Conservation (phyloP, 1,140 invertebrate species). For the Metopolophium dirhodum region DNA sequence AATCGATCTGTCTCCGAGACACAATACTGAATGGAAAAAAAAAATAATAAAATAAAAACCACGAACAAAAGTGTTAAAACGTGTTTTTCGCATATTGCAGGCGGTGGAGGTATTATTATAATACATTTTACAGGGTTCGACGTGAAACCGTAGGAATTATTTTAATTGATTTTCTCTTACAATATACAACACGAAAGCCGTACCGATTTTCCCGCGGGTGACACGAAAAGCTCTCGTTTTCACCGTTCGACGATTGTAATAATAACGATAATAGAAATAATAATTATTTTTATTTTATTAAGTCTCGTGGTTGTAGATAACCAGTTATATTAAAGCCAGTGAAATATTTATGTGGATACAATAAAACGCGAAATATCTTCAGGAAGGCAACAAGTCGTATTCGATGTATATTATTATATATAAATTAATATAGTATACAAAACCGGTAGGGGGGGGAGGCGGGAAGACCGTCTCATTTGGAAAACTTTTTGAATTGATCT, state of each 20-base stretch:
- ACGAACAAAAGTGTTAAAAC: background rate
- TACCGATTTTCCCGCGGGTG: background rate
- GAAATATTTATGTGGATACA: background rate
- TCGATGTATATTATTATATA: background rate
- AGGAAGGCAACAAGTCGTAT: background rate
- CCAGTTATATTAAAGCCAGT: background rate
- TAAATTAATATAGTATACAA: background rate
- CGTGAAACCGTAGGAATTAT: slow-evolving; percentile 11
- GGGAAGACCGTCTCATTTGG: background rate
- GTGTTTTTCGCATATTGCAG: background rate
- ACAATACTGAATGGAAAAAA: background rate
- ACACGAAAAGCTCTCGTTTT: background rate
- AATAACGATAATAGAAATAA: background rate
- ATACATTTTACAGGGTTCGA: background rate
- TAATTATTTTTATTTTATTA: background rate
- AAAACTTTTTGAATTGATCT: background rate
- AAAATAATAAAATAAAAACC: background rate
- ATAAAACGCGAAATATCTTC: background rate
- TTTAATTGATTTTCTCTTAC: slow-evolving; percentile 20
- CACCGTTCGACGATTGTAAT: background rate
- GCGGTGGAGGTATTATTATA: background rate
- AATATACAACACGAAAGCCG: background rate
- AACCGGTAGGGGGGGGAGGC: background rate
- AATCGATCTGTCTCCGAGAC: background rate
- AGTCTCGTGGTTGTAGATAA: background rate